Conservation (phyloP, 30 jellyfish, hydroid and myxozoan species). For the Chrysaora quinquecirrha region DNA sequence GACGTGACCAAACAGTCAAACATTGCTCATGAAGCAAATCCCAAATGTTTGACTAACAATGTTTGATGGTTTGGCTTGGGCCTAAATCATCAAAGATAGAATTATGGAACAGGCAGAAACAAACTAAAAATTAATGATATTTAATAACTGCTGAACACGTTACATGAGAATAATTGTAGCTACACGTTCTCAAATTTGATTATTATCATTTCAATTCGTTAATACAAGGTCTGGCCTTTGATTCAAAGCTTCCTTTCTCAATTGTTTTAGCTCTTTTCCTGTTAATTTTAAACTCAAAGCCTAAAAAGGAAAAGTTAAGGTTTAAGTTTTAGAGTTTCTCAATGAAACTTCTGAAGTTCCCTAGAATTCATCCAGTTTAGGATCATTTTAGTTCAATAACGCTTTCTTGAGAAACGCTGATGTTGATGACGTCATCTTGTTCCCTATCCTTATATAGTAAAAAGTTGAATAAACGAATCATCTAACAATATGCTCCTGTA, state of each 20-base stretch:
- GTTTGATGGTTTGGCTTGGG: too few relatives aligned
- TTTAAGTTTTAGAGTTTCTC: not conserved
- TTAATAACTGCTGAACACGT: too few relatives aligned
- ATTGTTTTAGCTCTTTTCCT: slow-evolving; percentile 1
- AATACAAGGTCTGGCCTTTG: slow-evolving; percentile 31
- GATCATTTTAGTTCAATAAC: not conserved
- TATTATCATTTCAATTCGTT: too few relatives aligned
- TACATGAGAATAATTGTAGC: too few relatives aligned
- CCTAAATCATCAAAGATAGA: too few relatives aligned
- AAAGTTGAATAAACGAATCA: not conserved
- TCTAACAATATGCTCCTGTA: not conserved
- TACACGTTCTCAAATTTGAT: too few relatives aligned
- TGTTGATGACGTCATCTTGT: not conserved
- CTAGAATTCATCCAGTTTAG: not conserved
- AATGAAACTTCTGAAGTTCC: too few relatives aligned
- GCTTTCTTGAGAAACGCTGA: not conserved
- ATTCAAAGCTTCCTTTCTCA: slow-evolving; percentile 4
- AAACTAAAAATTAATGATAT: too few relatives aligned
- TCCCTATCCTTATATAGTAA: not conserved
- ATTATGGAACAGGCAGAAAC: too few relatives aligned
- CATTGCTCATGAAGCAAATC: too few relatives aligned
- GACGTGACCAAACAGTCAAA: too few relatives aligned
- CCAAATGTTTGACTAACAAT: too few relatives aligned
- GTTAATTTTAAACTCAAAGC: slow-evolving; percentile 18
- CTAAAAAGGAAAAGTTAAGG: not conserved